These are phyloP conservation scores for Psylliodes chrysocephalus DNA, from an alignment of 2,888 invertebrate genomes.

Conservation along the genomic window DNA sequence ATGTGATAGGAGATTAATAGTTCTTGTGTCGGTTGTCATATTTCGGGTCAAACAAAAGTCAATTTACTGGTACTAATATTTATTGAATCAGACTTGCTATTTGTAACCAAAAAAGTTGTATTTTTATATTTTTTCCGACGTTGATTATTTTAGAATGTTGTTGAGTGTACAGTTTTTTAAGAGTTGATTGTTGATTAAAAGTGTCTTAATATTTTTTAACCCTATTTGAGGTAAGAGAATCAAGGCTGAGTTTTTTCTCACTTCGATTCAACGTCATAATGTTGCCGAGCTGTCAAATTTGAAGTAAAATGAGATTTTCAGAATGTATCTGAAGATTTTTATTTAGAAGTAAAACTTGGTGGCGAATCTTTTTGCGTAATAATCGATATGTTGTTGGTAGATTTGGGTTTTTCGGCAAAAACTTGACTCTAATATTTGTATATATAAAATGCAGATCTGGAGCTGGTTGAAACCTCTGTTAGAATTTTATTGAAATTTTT, in stretches of 20 bases:
- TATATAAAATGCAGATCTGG: not conserved
- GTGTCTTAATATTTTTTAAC: slow-evolving; percentile 5
- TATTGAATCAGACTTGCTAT: not conserved
- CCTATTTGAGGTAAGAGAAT: slow-evolving; percentile 6
- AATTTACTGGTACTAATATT: too few relatives aligned
- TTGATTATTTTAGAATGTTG: not conserved
- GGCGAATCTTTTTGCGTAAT: slow-evolving; percentile 16
- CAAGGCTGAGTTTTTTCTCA: slow-evolving; percentile 26
- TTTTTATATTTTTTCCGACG: too few relatives aligned
- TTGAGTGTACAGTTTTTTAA: not conserved
- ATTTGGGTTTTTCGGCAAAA: slow-evolving; percentile 8
- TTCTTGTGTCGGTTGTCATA: not conserved
- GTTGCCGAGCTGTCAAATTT: slow-evolving; percentile 19
- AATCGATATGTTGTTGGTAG: slow-evolving; percentile 17
- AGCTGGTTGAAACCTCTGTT: not conserved
- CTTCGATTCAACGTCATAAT: slow-evolving; percentile 13
- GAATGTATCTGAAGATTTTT: slow-evolving; percentile 22
- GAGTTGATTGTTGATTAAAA: not conserved
- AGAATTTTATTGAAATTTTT: not conserved
- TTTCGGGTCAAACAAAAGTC: too few relatives aligned
- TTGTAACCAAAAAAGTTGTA: not conserved
- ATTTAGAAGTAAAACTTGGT: slow-evolving; percentile 23
- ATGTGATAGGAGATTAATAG: not conserved
- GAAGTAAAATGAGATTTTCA: slow-evolving; percentile 12
- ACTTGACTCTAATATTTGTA: slow-evolving; percentile 8